A percentile compares a stretch with the other conserved stretches of the same genome.
Evolutionary conservation across 30 jellyfish, hydroid and myxozoan species (phyloP).

Genomic region (Pelagia noctiluca): DNA sequence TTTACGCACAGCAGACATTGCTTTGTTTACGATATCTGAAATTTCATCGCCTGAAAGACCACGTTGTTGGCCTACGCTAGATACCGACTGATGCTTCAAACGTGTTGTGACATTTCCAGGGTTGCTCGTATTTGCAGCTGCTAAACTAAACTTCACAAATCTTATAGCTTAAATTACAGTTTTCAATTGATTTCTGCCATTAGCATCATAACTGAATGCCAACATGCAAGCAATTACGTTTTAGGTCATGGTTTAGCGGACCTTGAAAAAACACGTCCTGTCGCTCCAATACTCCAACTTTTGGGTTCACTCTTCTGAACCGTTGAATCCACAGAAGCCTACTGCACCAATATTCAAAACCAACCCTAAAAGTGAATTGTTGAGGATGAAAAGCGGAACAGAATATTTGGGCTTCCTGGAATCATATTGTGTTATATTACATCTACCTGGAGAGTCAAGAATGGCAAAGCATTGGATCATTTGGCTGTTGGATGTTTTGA

Average conservation of each 20-base stretch:
- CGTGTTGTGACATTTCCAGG: slow-evolving; percentile 15
- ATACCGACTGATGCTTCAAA: slow-evolving; percentile 6
- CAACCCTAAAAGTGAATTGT: no score
- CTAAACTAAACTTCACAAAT: background rate
- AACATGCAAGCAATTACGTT: background rate
- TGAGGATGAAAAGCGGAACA: no score
- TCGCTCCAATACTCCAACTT: no score
- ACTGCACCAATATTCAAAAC: no score
- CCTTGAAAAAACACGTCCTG: no score
- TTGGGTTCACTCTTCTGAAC: no score
- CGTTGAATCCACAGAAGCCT: no score
- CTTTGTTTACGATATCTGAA: slow-evolving; percentile 15
- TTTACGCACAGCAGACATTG: slow-evolving; percentile 8
- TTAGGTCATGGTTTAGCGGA: background rate
- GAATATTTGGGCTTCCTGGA: no score
- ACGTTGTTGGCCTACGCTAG: slow-evolving; percentile 29
- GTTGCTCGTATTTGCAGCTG: background rate
- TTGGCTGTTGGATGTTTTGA: no score
- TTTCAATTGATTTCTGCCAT: background rate
- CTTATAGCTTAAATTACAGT: background rate
- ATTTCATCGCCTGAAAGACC: slow-evolving; percentile 4
- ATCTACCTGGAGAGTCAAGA: no score
- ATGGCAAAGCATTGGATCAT: no score
- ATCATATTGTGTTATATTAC: no score
- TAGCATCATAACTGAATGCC: slow-evolving; percentile 2